These are phyloP conservation scores for Colinus virginianus DNA, from an alignment of 2,113 vertebrate genomes.

Conservation along the genomic window DNA sequence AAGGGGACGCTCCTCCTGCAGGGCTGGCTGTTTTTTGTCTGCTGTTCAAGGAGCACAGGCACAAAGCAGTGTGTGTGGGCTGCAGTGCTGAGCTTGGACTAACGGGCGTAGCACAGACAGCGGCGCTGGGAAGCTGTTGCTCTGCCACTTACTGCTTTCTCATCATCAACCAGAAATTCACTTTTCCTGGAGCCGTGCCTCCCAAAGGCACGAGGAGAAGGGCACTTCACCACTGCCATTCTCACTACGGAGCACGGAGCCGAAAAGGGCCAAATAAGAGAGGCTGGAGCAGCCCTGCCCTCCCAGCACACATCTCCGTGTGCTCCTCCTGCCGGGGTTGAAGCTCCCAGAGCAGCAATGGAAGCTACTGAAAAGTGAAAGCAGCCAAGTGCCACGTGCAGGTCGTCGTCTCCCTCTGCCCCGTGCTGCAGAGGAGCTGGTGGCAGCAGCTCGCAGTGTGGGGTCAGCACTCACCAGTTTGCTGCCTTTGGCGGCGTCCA, in stretches of 20 bases:
- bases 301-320: rapidly evolving
- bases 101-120: too few species aligned
- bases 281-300: background rate
- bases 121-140: too few species aligned
- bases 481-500: slow-evolving; percentile 82
- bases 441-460: background rate
- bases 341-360: rapidly evolving
- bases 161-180: background rate
- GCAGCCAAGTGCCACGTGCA: rapidly evolving
- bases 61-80: rapidly evolving
- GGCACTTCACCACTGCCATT: rapidly evolving
- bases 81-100: too few species aligned
- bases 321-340: background rate
- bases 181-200: rapidly evolving
- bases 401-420: background rate
- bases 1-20: rapidly evolving
- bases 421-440: rapidly evolving
- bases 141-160: background rate
- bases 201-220: rapidly evolving
- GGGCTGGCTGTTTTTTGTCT: background rate
- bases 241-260: background rate
- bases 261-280: rapidly evolving
- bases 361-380: rapidly evolving
- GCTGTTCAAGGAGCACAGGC: background rate
- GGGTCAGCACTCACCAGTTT: slow-evolving; percentile 88